Base-by-base conservation (phyloP, 2,888 invertebrate genomes). In the Palloptera scutellata region DNA sequence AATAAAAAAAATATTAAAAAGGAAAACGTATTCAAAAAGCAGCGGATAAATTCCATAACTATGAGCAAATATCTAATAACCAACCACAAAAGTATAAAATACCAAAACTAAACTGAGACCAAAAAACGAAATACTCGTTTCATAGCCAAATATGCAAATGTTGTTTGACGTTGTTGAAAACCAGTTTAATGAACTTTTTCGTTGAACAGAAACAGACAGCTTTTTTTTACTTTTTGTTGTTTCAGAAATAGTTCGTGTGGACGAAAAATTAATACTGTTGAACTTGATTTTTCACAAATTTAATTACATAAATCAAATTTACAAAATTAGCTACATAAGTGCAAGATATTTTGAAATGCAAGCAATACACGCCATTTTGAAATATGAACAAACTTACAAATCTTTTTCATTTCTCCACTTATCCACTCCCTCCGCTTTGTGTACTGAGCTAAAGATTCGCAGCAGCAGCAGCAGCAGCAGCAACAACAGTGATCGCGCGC, bases 181-280 rank as follows among this genome's bases (percentile, higher is more conserved):
- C 81, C 81, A 80, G 82, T 81, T 81, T 80, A 79, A 78, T 80
- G 79, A 81, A 82, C 80, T 67, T 71, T 71, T 72, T 59, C 64
- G 65, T 57, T 63, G 57, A 13, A 10, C 17, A 30, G 19, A 9
- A 43, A 42, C 13, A 13, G 45, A 59, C 13, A 19, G 2, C 6
- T 19, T n/a, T 45, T 59, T 48, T 30, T 30, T 30, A 30, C 3
- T 30, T 6, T 30, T n/a, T n/a, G n/a, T n/a, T n/a, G n/a, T 30
- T 30, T 30, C 30, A 6, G 6, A 30, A 30, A 30, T 30, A 2
- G 2, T 30, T 30, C 30, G 30, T 30, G 30, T 48, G 12, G 8
- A 13, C 5, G 48, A 5, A 51, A 15, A 52, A 20, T 52, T 58
- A 20, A 19, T 52, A 42, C 41, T 17, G 13, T 43, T 59, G 51